phyloP scores from a whole-genome alignment of 53 echinoderm and acorn worm genomes.

The Echinometra lucunter region DNA sequence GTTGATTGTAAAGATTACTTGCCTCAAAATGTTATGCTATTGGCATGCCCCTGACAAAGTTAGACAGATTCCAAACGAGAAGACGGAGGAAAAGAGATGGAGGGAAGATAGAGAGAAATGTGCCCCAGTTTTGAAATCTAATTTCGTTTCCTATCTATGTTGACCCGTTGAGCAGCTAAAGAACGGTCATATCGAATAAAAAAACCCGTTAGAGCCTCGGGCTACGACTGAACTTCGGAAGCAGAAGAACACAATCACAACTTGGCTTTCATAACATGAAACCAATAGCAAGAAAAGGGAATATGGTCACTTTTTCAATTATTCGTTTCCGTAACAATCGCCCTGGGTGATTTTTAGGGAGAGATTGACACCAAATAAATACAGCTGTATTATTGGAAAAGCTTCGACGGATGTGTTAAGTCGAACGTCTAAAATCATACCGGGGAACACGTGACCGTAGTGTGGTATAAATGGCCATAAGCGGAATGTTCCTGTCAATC shows the following conservation, averaged over 20 bases:
- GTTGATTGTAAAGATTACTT: slow-evolving; percentile 42
- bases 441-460: not conserved
- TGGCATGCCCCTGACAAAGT: not conserved
- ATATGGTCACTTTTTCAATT: slow-evolving; percentile 50
- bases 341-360: not conserved
- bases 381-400: slow-evolving; percentile 47
- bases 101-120: not conserved
- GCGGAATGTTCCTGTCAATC: not conserved
- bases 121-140: slow-evolving; percentile 47
- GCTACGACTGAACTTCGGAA: slow-evolving; percentile 21
- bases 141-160: slow-evolving; percentile 39
- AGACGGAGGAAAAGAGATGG: not conserved
- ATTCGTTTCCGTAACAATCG: not conserved
- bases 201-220: slow-evolving; percentile 34
- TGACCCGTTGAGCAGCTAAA: slow-evolving; percentile 17
- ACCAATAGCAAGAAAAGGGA: slow-evolving; percentile 12
- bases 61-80: not conserved
- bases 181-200: slow-evolving; percentile 48
- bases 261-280: slow-evolving; percentile 10
- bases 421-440: not conserved
- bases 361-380: slow-evolving; percentile 40
- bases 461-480: not conserved
- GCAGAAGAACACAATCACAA: slow-evolving; percentile 14
- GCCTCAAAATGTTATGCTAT: slow-evolving; percentile 1
- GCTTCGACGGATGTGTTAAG: not conserved